Conservation (phyloP, 1,140 invertebrate species). For the Bradysia coprophila region DNA sequence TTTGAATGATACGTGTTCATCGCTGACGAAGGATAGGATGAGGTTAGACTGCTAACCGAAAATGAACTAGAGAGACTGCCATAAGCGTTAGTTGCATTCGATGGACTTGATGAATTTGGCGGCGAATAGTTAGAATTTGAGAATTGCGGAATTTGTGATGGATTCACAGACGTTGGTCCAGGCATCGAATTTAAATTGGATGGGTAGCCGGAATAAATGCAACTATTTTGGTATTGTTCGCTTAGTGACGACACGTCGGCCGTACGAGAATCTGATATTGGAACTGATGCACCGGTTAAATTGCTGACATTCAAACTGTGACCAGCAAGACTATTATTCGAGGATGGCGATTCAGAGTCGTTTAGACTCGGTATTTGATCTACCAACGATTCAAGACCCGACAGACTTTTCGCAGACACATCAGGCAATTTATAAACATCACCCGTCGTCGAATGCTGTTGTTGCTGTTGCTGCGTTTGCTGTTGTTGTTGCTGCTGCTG, state of each 20-base stretch:
- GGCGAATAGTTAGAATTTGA: slow-evolving; percentile 5
- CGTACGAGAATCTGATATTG: neutral
- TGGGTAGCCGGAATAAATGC: neutral
- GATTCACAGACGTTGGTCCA: neutral
- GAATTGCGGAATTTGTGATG: slow-evolving; percentile 4
- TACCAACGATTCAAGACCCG: slow-evolving; percentile 70
- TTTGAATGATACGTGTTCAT: slow-evolving; percentile 15
- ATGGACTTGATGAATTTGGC: slow-evolving; percentile 5
- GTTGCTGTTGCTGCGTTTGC: slow-evolving; percentile 11
- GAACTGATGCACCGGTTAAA: neutral
- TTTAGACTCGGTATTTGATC: slow-evolving; percentile 80
- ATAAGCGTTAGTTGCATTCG: slow-evolving; percentile 1
- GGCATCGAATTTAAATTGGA: neutral
- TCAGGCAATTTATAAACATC: slow-evolving; percentile 24
- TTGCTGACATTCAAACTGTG: neutral
- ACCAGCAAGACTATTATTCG: neutral
- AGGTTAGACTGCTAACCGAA: slow-evolving; percentile 16
- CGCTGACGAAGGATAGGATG: slow-evolving; percentile 10
- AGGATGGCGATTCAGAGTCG: slow-evolving; percentile 22
- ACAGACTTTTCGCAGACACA: slow-evolving; percentile 71
- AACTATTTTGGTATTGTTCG: neutral
- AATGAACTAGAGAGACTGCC: slow-evolving; percentile 12
- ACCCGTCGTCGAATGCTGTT: slow-evolving; percentile 8
- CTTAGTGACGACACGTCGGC: neutral
- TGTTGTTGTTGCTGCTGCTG: slow-evolving; percentile 2